Evolutionary conservation across 2,888 invertebrate genomes (phyloP), one percentile per base, ranked within the genome.

Genomic region (Conistra vaccinii): DNA sequence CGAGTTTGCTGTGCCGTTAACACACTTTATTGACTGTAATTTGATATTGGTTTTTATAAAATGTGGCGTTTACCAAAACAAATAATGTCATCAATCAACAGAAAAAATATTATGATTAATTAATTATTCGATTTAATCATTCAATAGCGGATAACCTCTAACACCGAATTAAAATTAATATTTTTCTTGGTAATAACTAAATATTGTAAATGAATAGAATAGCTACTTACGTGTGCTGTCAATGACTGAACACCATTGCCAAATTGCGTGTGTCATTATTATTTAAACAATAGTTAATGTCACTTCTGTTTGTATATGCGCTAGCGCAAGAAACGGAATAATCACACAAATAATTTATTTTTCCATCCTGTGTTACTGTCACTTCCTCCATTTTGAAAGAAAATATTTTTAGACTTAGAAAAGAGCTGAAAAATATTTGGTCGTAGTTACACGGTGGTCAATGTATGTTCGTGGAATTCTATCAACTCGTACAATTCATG

Each of bases 401-500:
- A 39, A n/a, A 55, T 26, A 29, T 17, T 72, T n/a, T 53, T 9
- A 12, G 51, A 63, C 20, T 45, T 65, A 29, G 29, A 42, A 23
- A 53, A 70, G 10, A 72, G 29, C 12, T 20, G 58, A 26, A 53
- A 58, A 80, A 62, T 65, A 61, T 62, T 63, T 60, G 1, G n/a
- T 26, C 14, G 10, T 39, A 23, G 51, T 55, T 76, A 53, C 62
- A 58, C 45, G 45, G 58, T 55, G 53, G 65, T 70, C 71, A 69
- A 20, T 65, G n/a, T 60, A 69, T 73, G 74, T 86, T 70, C 66
- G 77, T 76, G 77, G 77, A 81, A 80, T 86, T 88, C 81, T 81
- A 78, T 81, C 76, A 61, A 76, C 66, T 83, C 75, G 76, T 73
- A 78, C 79, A 78, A 77, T 84, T 73, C 87, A 68, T 75, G 86